Evolutionary conservation across 1,140 invertebrate genomes (phyloP).

Genomic region (Sinella curviseta): DNA sequence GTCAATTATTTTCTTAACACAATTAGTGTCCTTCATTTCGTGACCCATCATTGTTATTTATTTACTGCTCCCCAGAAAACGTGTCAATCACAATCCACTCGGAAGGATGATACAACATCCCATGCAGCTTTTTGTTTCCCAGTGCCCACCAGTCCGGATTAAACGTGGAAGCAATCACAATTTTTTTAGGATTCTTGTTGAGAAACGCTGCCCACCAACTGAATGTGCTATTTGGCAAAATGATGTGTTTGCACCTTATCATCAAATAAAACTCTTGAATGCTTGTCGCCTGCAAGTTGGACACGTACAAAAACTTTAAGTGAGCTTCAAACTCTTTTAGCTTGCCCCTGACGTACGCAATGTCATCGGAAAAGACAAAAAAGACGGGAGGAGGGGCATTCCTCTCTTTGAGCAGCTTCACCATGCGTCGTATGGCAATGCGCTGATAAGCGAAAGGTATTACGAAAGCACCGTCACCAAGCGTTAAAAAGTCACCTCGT

Average conservation of each 20-base stretch:
- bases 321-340: not conserved
- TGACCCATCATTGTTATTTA: no score
- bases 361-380: slow-evolving; percentile 40
- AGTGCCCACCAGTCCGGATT: not conserved
- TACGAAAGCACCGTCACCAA: not conserved
- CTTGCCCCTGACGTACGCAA: not conserved
- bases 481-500: slow-evolving; percentile 23
- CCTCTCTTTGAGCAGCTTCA: slow-evolving; percentile 7
- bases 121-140: no score
- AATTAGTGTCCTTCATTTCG: no score
- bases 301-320: slow-evolving; percentile 8
- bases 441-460: slow-evolving; percentile 27
- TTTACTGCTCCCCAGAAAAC: no score
- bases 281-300: not conserved
- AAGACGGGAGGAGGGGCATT: slow-evolving; percentile 20
- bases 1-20: no score
- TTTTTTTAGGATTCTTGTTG: slow-evolving; percentile 16
- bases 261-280: slow-evolving; percentile 33
- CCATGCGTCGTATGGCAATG: slow-evolving; percentile 19
- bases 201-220: slow-evolving; percentile 40
- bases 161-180: slow-evolving; percentile 23
- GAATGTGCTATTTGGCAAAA: slow-evolving; percentile 36
- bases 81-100: not conserved
- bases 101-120: no score
- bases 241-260: slow-evolving; percentile 33